A percentile compares a stretch with the other conserved stretches of the same genome.
These are phyloP conservation scores for Leptopterna dolabrata DNA, from an alignment of 2,888 invertebrate species.

Conservation along the genomic window DNA sequence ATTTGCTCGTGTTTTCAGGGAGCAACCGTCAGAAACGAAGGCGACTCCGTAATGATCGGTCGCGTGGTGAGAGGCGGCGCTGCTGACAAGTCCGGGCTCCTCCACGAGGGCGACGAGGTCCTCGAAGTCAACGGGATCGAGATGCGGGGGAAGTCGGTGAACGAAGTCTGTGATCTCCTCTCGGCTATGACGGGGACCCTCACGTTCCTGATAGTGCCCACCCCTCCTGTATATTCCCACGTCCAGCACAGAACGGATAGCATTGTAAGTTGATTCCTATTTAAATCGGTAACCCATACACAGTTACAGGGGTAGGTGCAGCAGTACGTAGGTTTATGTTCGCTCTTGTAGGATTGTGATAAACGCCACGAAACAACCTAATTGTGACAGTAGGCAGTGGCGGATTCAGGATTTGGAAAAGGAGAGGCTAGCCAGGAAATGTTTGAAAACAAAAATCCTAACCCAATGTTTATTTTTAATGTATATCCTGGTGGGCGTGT, in stretches of 20 bases:
- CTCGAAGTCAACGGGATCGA: conserved; percentile 95
- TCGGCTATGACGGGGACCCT: conserved; percentile 93
- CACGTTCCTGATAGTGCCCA: conserved; percentile 88
- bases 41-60: conserved; percentile 94
- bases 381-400: no score
- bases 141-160: conserved; percentile 95
- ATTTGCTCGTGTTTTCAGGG: conserved; percentile 66
- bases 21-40: conserved; percentile 85
- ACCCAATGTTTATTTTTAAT: no score
- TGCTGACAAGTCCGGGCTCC: conserved; percentile 93
- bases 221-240: conserved; percentile 67
- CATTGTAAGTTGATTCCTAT: conserved; percentile 61
- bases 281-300: no score
- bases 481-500: no score
- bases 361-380: no score
- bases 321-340: no score
- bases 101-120: conserved; percentile 97
- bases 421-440: no score
- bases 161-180: conserved; percentile 96
- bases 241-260: conserved; percentile 62
- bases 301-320: no score
- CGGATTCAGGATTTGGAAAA: no score
- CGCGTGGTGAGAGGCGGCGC: conserved; percentile 96
- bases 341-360: no score
- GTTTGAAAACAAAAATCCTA: no score